Evolutionary conservation across 2,888 invertebrate species (phyloP), one percentile per base, ranked within the genome.

Genomic region (Marronus borbonicus): DNA sequence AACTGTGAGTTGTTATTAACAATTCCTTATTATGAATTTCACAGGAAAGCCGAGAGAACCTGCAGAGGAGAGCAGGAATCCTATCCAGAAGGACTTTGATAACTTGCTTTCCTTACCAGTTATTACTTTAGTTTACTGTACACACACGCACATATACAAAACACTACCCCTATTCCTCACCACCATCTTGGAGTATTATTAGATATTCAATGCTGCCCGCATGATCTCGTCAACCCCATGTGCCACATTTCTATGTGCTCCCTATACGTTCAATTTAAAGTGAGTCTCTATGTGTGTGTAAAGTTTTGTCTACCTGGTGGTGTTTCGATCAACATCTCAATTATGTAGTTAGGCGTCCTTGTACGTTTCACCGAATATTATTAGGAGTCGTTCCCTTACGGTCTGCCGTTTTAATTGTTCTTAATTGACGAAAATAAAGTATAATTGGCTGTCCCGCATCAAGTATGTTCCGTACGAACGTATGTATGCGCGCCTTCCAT

Each of bases 361-460:
- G 36, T 68, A 50, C 20, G 60, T 60, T 58, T 60, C 44, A 74
- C 60, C 31, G 60, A 68, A 44, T 74, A 39, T 55, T 8, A 55
- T n/a, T 62, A 62, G 68, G 50, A 68, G 20, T 60, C 20, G 72
- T 24, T 28, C 39, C 24, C 72, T 36, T 4, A 12, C 72, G 72
- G 62, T 44, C 72, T 74, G 60, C 60, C 28, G 60, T 74, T 74
- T 76, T 76, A 76, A 76, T 76, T 76, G 76, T 60, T 68, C 58
- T 44, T 76, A 76, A 76, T 76, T 76, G 76, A 76, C 76, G 76
- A 76, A 76, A 68, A 76, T 76, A 76, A 76, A 76, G 68, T 68
- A 60, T 68, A 76, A 76, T 76, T 76, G 76, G 20, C 10, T 10
- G 76, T 68, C 76, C 76, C 76, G 76, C 76, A 76, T 76, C 60